A percentile compares a stretch with the other conserved stretches of the same genome.
Evolutionary conservation across 1,140 invertebrate genomes (phyloP).

Genomic region (Drosophila lacertosa): DNA sequence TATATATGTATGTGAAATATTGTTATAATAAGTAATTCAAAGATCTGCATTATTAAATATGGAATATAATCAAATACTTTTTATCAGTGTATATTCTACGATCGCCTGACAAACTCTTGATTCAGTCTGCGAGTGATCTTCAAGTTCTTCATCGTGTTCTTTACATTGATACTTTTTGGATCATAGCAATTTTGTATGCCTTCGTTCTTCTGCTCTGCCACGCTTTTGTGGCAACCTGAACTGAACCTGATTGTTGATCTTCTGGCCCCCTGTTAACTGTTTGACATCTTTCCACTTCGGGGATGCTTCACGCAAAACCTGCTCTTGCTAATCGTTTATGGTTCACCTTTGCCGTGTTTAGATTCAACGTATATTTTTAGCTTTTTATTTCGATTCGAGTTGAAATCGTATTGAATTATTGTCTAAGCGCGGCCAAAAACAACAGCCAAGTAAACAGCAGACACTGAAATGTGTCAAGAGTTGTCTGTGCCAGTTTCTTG

Average conservation of each 20-base stretch:
- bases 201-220: background rate
- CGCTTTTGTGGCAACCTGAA: conserved; percentile 23
- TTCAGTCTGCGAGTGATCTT: conserved; percentile 2
- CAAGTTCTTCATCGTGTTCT: conserved; percentile 5
- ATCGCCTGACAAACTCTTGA: background rate
- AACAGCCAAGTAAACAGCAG: conserved; percentile 29
- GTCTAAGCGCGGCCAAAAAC: conserved; percentile 54
- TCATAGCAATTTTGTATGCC: conserved; percentile 25
- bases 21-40: too few relatives aligned
- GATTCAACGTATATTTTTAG: conserved; percentile 70
- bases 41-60: too few relatives aligned
- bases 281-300: conserved; percentile 12
- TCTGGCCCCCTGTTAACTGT: background rate
- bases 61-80: background rate
- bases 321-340: conserved; percentile 73
- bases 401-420: conserved; percentile 65
- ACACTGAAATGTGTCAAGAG: conserved; percentile 61
- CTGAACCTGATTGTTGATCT: conserved; percentile 23
- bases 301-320: conserved; percentile 46
- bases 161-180: conserved; percentile 25
- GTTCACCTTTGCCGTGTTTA: conserved; percentile 60
- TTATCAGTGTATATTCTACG: background rate
- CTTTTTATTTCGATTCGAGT: conserved; percentile 45
- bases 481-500: conserved; percentile 55
- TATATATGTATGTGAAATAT: too few relatives aligned